A percentile compares a stretch with the other conserved stretches of the same genome.
Conservation (phyloP, 2,113 vertebrate species). For the Carollia perspicillata region DNA sequence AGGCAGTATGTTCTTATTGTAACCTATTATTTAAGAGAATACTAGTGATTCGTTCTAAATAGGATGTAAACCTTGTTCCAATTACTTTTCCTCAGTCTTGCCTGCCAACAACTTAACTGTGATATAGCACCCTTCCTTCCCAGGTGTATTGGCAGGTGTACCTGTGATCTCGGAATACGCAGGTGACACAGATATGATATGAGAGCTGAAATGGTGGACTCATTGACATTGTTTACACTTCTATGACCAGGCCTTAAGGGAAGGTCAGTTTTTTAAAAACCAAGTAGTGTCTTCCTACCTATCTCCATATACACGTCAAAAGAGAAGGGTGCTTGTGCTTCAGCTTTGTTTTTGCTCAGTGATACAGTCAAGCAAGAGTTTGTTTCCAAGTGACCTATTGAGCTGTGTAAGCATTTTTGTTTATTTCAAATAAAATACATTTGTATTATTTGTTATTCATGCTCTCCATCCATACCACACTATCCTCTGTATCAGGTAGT, state of each 20-base stretch:
- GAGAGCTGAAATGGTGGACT: slow-evolving; percentile 59
- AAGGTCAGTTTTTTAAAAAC: slow-evolving; percentile 71
- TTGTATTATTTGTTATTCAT: slow-evolving; percentile 79
- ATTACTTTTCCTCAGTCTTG: slow-evolving; percentile 35
- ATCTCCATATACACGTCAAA: slow-evolving; percentile 54
- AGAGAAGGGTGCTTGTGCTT: slow-evolving; percentile 41
- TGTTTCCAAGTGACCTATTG: slow-evolving; percentile 60
- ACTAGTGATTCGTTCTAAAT: slow-evolving; percentile 55
- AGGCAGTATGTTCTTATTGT: slow-evolving; percentile 72
- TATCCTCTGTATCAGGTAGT: slow-evolving; percentile 66
- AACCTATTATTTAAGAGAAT: slow-evolving; percentile 68
- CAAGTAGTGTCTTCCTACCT: slow-evolving; percentile 66
- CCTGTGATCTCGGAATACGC: slow-evolving; percentile 24
- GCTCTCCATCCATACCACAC: slow-evolving; percentile 61
- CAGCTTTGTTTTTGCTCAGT: slow-evolving; percentile 59
- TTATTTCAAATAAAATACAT: slow-evolving; percentile 78
- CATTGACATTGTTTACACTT: slow-evolving; percentile 70
- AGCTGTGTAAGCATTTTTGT: slow-evolving; percentile 72
- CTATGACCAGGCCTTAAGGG: slow-evolving; percentile 61
- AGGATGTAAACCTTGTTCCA: slow-evolving; percentile 40
- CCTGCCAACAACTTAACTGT: slow-evolving; percentile 66
- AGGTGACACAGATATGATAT: slow-evolving; percentile 33
- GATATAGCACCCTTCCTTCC: slow-evolving; percentile 43
- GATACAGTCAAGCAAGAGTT: slow-evolving; percentile 49
- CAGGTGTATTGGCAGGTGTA: not conserved